Percentiles rank a stretch among this genome's conserved stretches.
Evolutionary conservation across 2,113 vertebrate species (phyloP).

Genomic region (Lagopus leucura): DNA sequence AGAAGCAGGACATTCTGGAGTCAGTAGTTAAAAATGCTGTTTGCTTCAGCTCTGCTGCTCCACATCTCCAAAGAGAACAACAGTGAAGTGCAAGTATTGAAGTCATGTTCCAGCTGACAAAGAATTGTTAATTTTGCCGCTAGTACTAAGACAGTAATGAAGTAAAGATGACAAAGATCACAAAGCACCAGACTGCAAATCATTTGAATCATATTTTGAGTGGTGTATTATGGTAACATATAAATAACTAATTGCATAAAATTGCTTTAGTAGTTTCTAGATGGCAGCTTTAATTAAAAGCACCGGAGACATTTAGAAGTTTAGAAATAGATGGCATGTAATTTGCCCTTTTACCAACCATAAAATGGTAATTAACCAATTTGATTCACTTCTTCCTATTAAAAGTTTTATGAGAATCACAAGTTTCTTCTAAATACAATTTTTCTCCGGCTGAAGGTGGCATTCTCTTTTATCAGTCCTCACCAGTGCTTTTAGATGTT

Average conservation of each 20-base stretch:
- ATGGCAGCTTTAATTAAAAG: constrained; percentile 84
- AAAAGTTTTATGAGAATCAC: constrained; percentile 80
- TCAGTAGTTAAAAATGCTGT: constrained; percentile 4
- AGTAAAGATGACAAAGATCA: constrained; percentile 70
- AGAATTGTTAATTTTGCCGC: constrained; percentile 17
- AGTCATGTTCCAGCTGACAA: constrained; percentile 32
- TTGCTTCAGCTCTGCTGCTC: background rate
- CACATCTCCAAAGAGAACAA: background rate
- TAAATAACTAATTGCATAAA: constrained; percentile 86
- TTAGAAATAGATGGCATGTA: constrained; percentile 82
- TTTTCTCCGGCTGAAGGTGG: constrained; percentile 74
- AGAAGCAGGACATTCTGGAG: background rate
- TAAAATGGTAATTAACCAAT: constrained; percentile 84
- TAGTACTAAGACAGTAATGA: constrained; percentile 13
- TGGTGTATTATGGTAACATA: constrained; percentile 79
- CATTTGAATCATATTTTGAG: constrained; percentile 79
- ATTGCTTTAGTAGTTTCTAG: constrained; percentile 81
- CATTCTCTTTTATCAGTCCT: constrained; percentile 68
- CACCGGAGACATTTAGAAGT: constrained; percentile 80
- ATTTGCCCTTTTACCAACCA: constrained; percentile 83
- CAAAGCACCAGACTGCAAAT: constrained; percentile 76
- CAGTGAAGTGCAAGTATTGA: background rate
- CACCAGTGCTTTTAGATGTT: constrained; percentile 58
- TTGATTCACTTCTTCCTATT: constrained; percentile 83
- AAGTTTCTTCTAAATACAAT: constrained; percentile 75